These are phyloP conservation scores for Pteruthius melanotis DNA, from an alignment of 2,113 vertebrate genomes.

Conservation along the genomic window DNA sequence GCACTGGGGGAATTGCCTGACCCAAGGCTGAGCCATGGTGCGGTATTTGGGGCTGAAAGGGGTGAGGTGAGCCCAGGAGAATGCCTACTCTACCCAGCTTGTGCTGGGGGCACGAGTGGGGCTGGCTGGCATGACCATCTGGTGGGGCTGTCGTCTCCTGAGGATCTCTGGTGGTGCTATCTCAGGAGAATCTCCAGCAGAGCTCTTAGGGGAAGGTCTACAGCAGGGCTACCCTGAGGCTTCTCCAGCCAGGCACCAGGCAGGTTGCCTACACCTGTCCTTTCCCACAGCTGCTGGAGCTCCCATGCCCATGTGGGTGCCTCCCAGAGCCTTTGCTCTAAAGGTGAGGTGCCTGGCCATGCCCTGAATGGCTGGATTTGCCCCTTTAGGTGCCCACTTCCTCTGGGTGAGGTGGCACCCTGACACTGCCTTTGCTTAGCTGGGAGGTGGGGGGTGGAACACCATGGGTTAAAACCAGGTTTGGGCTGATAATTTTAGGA, in stretches of 20 bases:
- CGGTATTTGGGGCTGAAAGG: not conserved
- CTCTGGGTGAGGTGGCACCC: not conserved
- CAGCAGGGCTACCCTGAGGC: not conserved
- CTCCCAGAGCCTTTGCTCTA: not conserved
- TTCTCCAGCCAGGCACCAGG: not conserved
- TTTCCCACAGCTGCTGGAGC: not conserved
- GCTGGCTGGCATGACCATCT: not conserved
- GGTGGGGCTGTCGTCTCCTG: not conserved
- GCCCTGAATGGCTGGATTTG: not conserved
- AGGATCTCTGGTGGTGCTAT: not conserved
- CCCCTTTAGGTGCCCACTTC: not conserved
- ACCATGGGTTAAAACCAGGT: not conserved
- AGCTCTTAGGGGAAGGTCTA: not conserved
- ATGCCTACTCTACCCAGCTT: not conserved
- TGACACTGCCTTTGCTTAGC: not conserved
- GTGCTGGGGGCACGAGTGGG: not conserved
- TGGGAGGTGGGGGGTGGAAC: not conserved
- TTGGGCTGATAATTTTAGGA: slow-evolving; percentile 18
- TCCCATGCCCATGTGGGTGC: rapidly evolving
- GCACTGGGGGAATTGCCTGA: rapidly evolving
- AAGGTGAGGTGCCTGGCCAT: not conserved
- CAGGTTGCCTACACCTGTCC: not conserved
- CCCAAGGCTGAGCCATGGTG: not conserved
- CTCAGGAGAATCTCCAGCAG: not conserved
- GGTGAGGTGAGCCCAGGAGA: not conserved